Evolutionary conservation across 2,888 invertebrate species (phyloP).

Genomic region (Villa cingulata): DNA sequence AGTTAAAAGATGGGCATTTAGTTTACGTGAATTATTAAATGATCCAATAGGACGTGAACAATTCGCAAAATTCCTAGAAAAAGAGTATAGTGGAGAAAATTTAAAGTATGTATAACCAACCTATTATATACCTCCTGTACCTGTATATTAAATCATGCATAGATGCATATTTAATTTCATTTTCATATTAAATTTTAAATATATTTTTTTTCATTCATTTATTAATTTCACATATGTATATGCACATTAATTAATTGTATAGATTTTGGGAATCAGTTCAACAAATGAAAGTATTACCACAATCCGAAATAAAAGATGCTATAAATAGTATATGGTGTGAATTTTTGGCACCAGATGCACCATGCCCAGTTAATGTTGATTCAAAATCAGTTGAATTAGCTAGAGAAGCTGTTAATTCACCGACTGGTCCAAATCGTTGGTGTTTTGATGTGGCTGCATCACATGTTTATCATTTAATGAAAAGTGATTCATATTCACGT

Average conservation of each 20-base stretch:
- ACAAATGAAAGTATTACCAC: slow-evolving; percentile 76
- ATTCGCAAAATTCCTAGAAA: slow-evolving; percentile 88
- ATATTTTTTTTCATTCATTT: no score
- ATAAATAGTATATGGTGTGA: slow-evolving; percentile 86
- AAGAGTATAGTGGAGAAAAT: slow-evolving; percentile 98
- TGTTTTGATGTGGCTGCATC: slow-evolving; percentile 97
- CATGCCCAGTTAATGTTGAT: slow-evolving; percentile 95
- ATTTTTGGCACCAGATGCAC: slow-evolving; percentile 85
- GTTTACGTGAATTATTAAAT: slow-evolving; percentile 82
- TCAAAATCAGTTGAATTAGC: slow-evolving; percentile 78
- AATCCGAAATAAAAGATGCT: slow-evolving; percentile 66
- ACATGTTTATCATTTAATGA: slow-evolving; percentile 98
- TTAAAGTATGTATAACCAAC: slow-evolving; percentile 78
- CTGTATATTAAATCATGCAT: no score
- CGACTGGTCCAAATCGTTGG: slow-evolving; percentile 72
- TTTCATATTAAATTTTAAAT: no score
- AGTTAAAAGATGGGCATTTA: slow-evolving; percentile 95
- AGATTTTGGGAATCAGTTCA: slow-evolving; percentile 95
- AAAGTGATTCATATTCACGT: slow-evolving; percentile 95
- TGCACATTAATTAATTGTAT: slow-evolving; percentile 11
- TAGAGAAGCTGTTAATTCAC: slow-evolving; percentile 52
- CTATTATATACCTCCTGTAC: no score
- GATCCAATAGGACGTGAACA: slow-evolving; percentile 95
- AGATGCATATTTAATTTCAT: no score
- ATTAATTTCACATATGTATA: no score